Percentiles rank a stretch among this genome's conserved stretches.
phyloP scores from a whole-genome alignment of 2,113 vertebrate species.

The Hydropotes inermis region DNA sequence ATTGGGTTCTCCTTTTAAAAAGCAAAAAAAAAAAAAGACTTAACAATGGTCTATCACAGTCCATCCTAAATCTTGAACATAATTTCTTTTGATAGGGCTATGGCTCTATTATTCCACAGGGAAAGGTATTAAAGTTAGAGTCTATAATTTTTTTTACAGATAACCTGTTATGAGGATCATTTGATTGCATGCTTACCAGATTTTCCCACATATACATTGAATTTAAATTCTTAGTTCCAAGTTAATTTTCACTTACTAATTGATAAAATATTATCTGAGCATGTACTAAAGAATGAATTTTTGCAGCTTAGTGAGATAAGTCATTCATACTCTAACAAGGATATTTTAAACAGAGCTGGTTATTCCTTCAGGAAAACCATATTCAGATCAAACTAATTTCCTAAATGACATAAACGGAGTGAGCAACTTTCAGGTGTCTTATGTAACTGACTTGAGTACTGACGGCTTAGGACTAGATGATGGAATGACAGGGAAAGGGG shows the following conservation, averaged over 20 bases:
- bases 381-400: constrained; percentile 71
- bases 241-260: constrained; percentile 60
- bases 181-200: constrained; percentile 43
- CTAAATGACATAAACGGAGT: constrained; percentile 68
- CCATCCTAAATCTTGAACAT: constrained; percentile 23
- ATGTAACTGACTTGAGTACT: constrained; percentile 56
- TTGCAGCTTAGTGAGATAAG: constrained; percentile 67
- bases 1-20: constrained; percentile 24
- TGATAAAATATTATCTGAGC: constrained; percentile 62
- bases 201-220: constrained; percentile 45
- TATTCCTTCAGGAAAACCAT: constrained; percentile 70
- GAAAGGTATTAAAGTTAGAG: constrained; percentile 38
- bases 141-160: constrained; percentile 56
- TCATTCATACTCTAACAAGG: constrained; percentile 62
- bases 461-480: constrained; percentile 36
- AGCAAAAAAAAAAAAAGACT: background rate
- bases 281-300: constrained; percentile 59
- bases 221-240: constrained; percentile 65
- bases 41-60: background rate
- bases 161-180: constrained; percentile 39
- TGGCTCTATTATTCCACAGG: constrained; percentile 7
- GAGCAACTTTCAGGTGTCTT: constrained; percentile 55
- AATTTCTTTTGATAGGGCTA: constrained; percentile 30
- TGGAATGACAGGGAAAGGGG: constrained; percentile 47
- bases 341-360: constrained; percentile 69